Conservation (phyloP, 2,888 invertebrate species). For the Heliconius erato region DNA sequence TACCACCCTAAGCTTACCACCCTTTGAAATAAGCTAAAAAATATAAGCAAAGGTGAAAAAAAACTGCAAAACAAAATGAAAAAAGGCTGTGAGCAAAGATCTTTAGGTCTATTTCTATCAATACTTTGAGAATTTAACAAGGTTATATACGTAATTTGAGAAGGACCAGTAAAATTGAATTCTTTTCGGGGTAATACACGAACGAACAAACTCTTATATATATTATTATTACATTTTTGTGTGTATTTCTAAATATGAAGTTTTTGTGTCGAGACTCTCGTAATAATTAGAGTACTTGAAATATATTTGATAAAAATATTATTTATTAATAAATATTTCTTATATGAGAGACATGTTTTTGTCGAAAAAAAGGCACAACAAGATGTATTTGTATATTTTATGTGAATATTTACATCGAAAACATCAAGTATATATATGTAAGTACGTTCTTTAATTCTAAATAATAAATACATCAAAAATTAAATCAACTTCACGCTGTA, state of each 20-base stretch:
- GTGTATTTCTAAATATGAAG: neutral
- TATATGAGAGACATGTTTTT: neutral
- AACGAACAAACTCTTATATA: neutral
- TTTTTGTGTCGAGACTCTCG: neutral
- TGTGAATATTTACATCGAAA: no score
- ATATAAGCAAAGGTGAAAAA: neutral
- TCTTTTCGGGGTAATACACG: constrained; percentile 1
- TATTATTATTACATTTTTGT: neutral
- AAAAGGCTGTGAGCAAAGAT: neutral
- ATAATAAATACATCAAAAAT: no score
- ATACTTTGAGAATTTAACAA: constrained; percentile 6
- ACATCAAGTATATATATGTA: no score
- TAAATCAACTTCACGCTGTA: no score
- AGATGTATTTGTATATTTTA: no score
- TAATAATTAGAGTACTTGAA: neutral
- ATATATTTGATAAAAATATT: neutral
- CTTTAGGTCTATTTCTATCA: constrained; percentile 14
- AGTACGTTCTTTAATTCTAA: no score
- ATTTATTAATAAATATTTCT: neutral
- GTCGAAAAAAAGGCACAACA: no score
- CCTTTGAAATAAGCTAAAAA: constrained; percentile 10
- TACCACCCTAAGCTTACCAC: neutral
- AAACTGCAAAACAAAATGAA: neutral
- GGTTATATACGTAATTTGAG: constrained; percentile 12
- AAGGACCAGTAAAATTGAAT: neutral